phyloP scores from a whole-genome alignment of 2,797 vertebrate species.

The Australoheros facetus region DNA sequence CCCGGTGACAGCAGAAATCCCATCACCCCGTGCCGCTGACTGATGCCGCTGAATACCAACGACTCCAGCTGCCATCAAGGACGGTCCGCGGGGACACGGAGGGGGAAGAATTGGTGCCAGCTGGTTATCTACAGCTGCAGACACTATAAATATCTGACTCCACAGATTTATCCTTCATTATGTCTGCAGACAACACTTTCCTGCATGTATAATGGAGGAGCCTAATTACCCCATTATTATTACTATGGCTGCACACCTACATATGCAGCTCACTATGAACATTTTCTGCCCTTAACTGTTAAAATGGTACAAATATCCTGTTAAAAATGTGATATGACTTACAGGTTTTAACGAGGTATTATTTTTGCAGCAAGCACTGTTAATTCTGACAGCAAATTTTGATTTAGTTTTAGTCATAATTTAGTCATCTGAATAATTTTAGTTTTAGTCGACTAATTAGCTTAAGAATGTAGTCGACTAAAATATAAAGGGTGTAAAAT shows the following conservation, averaged over 20 bases:
- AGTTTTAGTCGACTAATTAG: too few relatives aligned
- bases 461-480: too few relatives aligned
- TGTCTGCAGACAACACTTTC: not conserved
- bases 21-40: not conserved
- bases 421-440: too few relatives aligned
- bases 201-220: not conserved
- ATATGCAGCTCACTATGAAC: not conserved
- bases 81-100: conserved; percentile 1
- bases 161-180: conserved; percentile 1
- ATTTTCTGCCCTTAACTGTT: not conserved
- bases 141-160: conserved; percentile 7
- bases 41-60: conserved; percentile 43
- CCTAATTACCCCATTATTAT: rapidly evolving
- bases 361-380: not conserved
- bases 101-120: not conserved
- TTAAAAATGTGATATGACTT: not conserved
- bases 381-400: too few relatives aligned
- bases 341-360: not conserved
- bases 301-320: rapidly evolving
- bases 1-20: conserved; percentile 6
- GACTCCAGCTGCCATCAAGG: conserved; percentile 25
- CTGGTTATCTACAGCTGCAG: conserved; percentile 25
- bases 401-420: too few relatives aligned
- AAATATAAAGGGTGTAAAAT: too few relatives aligned
- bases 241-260: not conserved